Base-by-base conservation (phyloP, 2,888 invertebrate genomes). In the Athalia rosae region DNA sequence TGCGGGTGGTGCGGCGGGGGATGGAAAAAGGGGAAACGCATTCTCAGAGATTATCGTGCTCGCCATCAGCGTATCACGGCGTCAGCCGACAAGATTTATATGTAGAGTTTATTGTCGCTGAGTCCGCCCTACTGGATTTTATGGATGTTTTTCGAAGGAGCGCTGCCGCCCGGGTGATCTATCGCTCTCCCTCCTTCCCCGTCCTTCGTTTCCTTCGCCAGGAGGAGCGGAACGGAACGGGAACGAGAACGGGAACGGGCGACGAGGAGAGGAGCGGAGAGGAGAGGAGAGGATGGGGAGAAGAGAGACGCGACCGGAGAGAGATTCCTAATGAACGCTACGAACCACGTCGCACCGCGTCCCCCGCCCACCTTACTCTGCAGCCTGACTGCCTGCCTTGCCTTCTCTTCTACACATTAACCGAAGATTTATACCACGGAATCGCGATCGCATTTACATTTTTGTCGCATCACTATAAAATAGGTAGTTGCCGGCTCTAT, bases 61-160 rank as follows among this genome's bases (percentile, higher is more conserved):
- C 88, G 89, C 89, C 89, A 89, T 89, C 89, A 89, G 89, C 89
- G 89, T 89, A 89, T 89, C 89, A 89, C 88, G 85, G 89, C 89
- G 89, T 89, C 89, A 89, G 88, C 86, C 88, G 88, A 87, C 88
- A 89, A 89, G 89, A 89, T 89, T 89, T 89, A 89, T 89, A 89
- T 88, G 89, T 89, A 88, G 89, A 89, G 89, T 89, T 89, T 89
- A 89, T 89, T 89, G 89, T 89, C 89, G 89, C 89, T 88, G 89
- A 89, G 89, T 89, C 89, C 89, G 89, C 89, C 89, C 89, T 89
- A 89, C 89, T 89, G 89, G 89, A 89, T 89, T 89, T 89, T 89
- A 89, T 89, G 89, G 89, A 89, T 89, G 89, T 89, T 89, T 89
- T 89, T 89, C 89, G 89, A 89, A 89, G 89, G 89, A 89, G 86